Percentiles rank a stretch among this genome's conserved stretches.
These are phyloP conservation scores for Lasaia peninsularis DNA, from an alignment of 1,140 invertebrate genomes.

Conservation along the genomic window DNA sequence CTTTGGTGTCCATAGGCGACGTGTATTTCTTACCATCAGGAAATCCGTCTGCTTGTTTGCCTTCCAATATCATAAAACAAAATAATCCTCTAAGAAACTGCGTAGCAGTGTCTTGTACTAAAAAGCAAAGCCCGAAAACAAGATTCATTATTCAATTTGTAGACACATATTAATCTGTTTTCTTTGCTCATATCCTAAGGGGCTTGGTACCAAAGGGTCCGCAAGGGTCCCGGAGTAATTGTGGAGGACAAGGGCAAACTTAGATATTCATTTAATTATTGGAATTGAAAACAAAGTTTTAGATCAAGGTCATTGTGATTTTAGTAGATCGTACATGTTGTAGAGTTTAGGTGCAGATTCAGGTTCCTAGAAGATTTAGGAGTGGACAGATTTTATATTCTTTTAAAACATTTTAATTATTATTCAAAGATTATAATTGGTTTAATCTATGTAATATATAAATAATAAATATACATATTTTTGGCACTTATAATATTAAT, in stretches of 20 bases:
- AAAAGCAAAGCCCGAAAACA: not conserved
- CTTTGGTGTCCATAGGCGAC: too few species aligned
- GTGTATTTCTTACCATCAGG: too few species aligned
- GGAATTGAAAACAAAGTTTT: not conserved
- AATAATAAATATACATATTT: too few species aligned
- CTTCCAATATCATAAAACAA: too few species aligned
- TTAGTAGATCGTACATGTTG: not conserved
- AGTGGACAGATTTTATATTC: too few species aligned
- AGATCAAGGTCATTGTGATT: not conserved
- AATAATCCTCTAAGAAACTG: not conserved
- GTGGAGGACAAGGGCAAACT: not conserved
- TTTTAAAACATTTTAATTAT: too few species aligned
- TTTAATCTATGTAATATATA: too few species aligned
- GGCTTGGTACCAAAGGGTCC: not conserved
- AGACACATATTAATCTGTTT: conserved; percentile 10
- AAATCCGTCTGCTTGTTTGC: too few species aligned
- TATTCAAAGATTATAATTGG: too few species aligned
- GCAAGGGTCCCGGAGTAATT: not conserved
- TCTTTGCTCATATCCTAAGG: conserved; percentile 3
- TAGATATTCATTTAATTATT: not conserved
- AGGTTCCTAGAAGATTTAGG: too few species aligned
- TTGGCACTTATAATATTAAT: too few species aligned
- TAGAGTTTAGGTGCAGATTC: too few species aligned
- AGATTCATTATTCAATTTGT: conserved; percentile 10
- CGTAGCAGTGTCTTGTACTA: not conserved